Evolutionary conservation across 53 echinoderm and acorn worm species (phyloP).

Genomic region (Paracentrotus lividus): DNA sequence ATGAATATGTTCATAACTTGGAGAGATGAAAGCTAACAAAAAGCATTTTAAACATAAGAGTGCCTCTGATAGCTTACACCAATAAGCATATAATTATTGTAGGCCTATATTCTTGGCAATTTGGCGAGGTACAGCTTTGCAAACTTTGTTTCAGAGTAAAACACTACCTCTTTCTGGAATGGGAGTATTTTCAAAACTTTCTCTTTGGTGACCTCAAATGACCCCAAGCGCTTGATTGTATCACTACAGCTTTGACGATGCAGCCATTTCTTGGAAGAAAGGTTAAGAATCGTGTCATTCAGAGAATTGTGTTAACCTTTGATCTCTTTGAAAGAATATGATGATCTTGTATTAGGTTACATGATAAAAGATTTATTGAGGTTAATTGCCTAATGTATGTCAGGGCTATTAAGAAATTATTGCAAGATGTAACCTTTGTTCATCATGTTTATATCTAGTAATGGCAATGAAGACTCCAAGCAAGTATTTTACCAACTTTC

Average conservation of each 20-base stretch:
- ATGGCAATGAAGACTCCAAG: too few species aligned
- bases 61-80: too few species aligned
- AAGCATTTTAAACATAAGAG: too few species aligned
- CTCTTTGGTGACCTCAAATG: background rate
- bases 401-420: too few species aligned
- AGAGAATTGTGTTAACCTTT: background rate
- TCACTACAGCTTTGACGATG: background rate
- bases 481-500: too few species aligned
- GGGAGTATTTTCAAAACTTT: background rate
- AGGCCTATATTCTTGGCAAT: too few species aligned
- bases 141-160: background rate
- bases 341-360: background rate
- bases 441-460: too few species aligned
- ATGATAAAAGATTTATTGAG: background rate
- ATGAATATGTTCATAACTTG: too few species aligned
- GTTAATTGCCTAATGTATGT: too few species aligned
- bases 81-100: too few species aligned
- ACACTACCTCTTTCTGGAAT: background rate
- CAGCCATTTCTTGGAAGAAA: slow-evolving; percentile 31
- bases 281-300: background rate
- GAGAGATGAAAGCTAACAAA: too few species aligned
- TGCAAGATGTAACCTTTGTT: too few species aligned
- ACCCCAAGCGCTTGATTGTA: background rate
- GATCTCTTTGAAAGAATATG: background rate
- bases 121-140: background rate